Base-by-base conservation (phyloP, 2,888 invertebrate species). In the Empis stercorea region DNA sequence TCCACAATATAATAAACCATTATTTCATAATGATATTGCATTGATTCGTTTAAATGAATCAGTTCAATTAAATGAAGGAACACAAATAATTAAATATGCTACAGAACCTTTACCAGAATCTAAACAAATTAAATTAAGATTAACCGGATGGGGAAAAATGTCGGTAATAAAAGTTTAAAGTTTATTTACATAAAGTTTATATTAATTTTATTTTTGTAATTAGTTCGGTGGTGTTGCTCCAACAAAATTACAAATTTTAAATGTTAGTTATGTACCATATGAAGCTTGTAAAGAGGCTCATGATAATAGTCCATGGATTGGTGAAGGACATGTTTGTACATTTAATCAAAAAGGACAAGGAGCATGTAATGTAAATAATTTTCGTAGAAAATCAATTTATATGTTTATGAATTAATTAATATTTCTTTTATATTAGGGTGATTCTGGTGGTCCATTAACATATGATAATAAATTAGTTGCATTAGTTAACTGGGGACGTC, bases 121-220 rank as follows among this genome's bases (percentile, higher is more conserved):
- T 14, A 11, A 38, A 38, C 11, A 11, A 38, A 39, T 45, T 1
- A 64, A 69, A 0, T 54, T 76, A 10, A 59, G 71, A 1, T 60
- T 80, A 30, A 76, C 75, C 13, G 81, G 81, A 2, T 81, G 80
- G 80, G 80, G 81, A 0, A 70, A 71, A 37, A 73, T 74, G 2
- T 69, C 72, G 27, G 74, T 75, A 55, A 67, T 70, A 39, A 39
- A 27, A 27, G 23, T n/a, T 20, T 20, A 20, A 20, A 20, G 5
- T 20, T 20, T n/a, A n/a, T 20, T 20, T 4, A 20, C 20, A 20
- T 4, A 4, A 20, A 4, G 3, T 20, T 20, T n/a, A n/a, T n/a
- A n/a, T n/a, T n/a, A n/a, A n/a, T n/a, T n/a, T n/a, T n/a, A n/a
- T n/a, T n/a, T n/a, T n/a, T n/a, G n/a, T n/a, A n/a, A n/a, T n/a